Base-by-base conservation (phyloP, 1,140 invertebrate genomes). In the Centruroides vittatus region DNA sequence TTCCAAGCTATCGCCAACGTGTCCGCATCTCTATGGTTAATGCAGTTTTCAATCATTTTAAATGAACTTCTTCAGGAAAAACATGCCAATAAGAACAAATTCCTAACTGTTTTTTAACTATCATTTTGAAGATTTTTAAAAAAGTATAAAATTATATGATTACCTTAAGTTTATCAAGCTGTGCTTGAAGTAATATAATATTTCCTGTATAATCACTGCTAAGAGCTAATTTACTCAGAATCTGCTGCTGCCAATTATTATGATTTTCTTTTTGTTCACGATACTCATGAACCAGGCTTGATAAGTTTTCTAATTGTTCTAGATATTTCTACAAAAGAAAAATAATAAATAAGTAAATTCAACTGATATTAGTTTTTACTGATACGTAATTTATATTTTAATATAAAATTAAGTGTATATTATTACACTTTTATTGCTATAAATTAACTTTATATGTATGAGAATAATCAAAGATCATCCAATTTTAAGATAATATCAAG, bases 231-330 rank as follows among this genome's bases (percentile, higher is more conserved):
- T 83, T 82, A 70, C 92, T 88, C 87, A 88, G 90, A 11, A 88
- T 79, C 65, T 87, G 85, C 69, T 92, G 92, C 68, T 89, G 87
- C 74, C 88, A 88, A 69, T 92, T 88, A 73, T 88, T 84, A 62
- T 88, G 84, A 0, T 82, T 78, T 74, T 90, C 89, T 65, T 86
- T 83, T n/a, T 89, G 77, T 68, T 93, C 88, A 65, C 84, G 81
- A 70, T 89, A 91, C 65, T 87, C 84, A 71, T 89, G 86, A 66
- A 88, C 86, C 7, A 86, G 79, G 47, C 89, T 86, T 8, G 85
- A 76, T 7, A 83, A 80, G 52, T 80, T 80, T 69, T 92, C 89
- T 13, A 90, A 75, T 68, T 84, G 82, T 36, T 67, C 66, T 8
- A 68, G 50, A 35, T 65, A 61, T 11, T 65, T 63, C 63, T 65